Base-by-base conservation (phyloP, 2,888 invertebrate species). In the Lysandra bellargus region DNA sequence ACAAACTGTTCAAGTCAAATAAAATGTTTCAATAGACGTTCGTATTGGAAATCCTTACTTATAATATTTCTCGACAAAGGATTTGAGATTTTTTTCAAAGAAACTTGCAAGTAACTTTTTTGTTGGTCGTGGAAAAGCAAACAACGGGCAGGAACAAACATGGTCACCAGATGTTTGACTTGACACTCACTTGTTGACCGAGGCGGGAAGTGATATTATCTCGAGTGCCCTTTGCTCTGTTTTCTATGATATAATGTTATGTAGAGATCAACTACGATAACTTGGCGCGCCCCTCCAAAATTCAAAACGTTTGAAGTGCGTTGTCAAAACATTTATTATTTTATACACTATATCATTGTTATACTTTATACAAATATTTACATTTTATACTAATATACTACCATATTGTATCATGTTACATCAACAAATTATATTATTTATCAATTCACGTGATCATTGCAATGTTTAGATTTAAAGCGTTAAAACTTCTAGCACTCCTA, bases 111-210 rank as follows among this genome's bases (percentile, higher is more conserved):
- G 33, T 1, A 5, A 69, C 30, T 64, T 64, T 64, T 14, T 1
- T 69, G 14, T 37, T 5, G 14, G 12, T 69, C 17, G 6, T 37
- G 69, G 33, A 12, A 64, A 33, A 69, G 69, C 5, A 33, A 69
- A 69, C 33, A 69, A 1, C 33, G 23, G 14, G 0, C 5, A 69
- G 69, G 69, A 69, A 69, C 69, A 37, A 69, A 69, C 69, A 37
- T 17, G 4, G 69, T 33, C 33, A 69, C 9, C 69, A 69, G 69
- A n/a, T 69, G 7, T 69, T 69, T 69, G 69, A 69, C 69, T 69
- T 69, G 33, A 17, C 69, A 37, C 69, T 37, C 33, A 6, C 69
- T 37, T 37, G 14, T 69, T 69, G 69, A 69, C 69, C 33, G 14
- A 37, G 33, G 37, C 33, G 14, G 33, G 33, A 69, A 12, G 1